Evolutionary conservation across 2,797 vertebrate genomes (phyloP), one percentile per base, ranked within the genome.

Genomic region (Acanthurus tractus): DNA sequence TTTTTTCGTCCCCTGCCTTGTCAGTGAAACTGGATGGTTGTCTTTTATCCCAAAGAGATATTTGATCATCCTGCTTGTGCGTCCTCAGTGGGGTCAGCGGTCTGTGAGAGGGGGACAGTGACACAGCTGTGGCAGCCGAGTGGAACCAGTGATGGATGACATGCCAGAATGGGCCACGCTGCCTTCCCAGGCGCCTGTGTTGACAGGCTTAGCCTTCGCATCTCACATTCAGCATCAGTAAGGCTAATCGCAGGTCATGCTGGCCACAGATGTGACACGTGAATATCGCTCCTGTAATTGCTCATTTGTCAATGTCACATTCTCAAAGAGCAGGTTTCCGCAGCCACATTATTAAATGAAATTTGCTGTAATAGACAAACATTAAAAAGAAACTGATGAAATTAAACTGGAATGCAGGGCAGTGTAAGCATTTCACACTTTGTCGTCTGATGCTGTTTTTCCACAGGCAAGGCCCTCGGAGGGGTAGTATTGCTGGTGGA

Each of bases 241-340:
- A 70, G 90, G 90, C 88, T 95, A 94, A 94, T 93, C 84, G 76
- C 42, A 14, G 92, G 93, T 94, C 93, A 87, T 65, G 62, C 71
- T 49, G 52, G 87, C 87, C 90, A 83, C 80, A 83, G 83, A 90
- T 90, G 78, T 91, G 92, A 93, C 88, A 82, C 75, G 42, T 83
- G 88, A 93, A 93, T 92, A 93, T 92, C 72, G 70, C 82, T 78
- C 22, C 67, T 86, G 85, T 91, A 91, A 95, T 94, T 94, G 92
- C 90, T 94, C 89, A 91, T 95, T 94, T 91, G 92, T 95, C 93
- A 95, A 86, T 64, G 90, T 95, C 93, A 92, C 72, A 70, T 88
- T 90, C 82, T 76, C 59, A 65, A 81, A 88, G 63, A 81, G 76
- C 74, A 76, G 77, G 44, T 84, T 82, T 74, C 55, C 29, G 20